Percentiles rank a stretch among this genome's conserved stretches.
Conservation (phyloP, 2,797 vertebrate species). For the Danio jaintianensis region DNA sequence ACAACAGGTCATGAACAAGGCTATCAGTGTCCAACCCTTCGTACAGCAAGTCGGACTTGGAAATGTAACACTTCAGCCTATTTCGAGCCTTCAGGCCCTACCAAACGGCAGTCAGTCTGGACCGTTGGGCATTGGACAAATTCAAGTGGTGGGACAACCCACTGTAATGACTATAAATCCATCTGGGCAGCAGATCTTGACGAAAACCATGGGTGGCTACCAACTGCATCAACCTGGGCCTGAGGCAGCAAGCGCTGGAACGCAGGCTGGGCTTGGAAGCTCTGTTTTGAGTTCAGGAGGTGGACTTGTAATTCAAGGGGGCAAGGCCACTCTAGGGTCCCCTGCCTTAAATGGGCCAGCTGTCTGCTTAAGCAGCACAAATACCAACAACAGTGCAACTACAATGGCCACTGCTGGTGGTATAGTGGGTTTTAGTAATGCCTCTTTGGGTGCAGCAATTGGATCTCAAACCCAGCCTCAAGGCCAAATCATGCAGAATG, state of each 20-base stretch:
- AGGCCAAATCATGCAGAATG: constrained; percentile 87
- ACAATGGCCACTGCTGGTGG: constrained; percentile 76
- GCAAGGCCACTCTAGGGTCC: constrained; percentile 84
- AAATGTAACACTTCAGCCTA: constrained; percentile 93
- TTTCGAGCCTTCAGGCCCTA: constrained; percentile 90
- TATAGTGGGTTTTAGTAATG: constrained; percentile 77
- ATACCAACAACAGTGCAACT: constrained; percentile 72
- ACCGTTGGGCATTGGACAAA: constrained; percentile 89
- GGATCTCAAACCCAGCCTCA: constrained; percentile 75
- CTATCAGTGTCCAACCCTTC: constrained; percentile 94
- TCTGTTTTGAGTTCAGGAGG: constrained; percentile 73
- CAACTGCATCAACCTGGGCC: constrained; percentile 85
- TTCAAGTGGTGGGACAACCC: constrained; percentile 94
- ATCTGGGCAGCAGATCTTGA: constrained; percentile 86
- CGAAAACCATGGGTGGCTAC: constrained; percentile 91
- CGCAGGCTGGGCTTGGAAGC: constrained; percentile 76
- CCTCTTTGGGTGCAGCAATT: constrained; percentile 74
- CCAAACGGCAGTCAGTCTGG: constrained; percentile 92
- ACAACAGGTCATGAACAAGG: constrained; percentile 91
- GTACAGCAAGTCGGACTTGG: constrained; percentile 91
- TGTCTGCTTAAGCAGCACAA: constrained; percentile 82
- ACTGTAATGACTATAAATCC: constrained; percentile 97
- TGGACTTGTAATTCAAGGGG: constrained; percentile 92
- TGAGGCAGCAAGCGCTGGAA: constrained; percentile 76
- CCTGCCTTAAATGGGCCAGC: constrained; percentile 89